Conservation (phyloP, 2,797 vertebrate genomes). For the Meda fulgida region DNA sequence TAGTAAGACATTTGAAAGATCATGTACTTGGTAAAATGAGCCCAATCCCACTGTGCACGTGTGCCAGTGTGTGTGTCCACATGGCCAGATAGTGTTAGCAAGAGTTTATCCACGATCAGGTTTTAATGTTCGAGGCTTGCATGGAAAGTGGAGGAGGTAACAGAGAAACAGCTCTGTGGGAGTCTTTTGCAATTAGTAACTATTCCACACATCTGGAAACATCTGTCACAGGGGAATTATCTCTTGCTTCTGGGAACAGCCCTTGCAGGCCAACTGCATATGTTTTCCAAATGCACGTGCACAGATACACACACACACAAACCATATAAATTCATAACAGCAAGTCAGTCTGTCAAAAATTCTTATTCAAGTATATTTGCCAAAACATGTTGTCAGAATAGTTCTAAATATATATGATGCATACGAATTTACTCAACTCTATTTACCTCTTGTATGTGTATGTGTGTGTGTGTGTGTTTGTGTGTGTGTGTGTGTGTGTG, state of each 20-base stretch:
- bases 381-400: background rate
- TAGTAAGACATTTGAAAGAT: slow-evolving; percentile 3
- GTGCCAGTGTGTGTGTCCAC: slow-evolving; percentile 14
- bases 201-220: slow-evolving; percentile 65
- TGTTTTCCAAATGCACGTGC: slow-evolving; percentile 54
- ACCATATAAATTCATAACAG: slow-evolving; percentile 31
- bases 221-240: slow-evolving; percentile 58
- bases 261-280: slow-evolving; percentile 50
- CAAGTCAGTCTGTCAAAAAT: slow-evolving; percentile 12
- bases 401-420: slow-evolving; percentile 5
- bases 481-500: no score
- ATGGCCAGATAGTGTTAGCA: slow-evolving; percentile 5
- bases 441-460: background rate
- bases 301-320: slow-evolving; percentile 22
- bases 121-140: slow-evolving; percentile 6
- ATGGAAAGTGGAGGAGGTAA: slow-evolving; percentile 36
- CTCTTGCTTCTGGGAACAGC: slow-evolving; percentile 57
- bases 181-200: slow-evolving; percentile 63
- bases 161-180: slow-evolving; percentile 55
- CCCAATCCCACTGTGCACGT: background rate
- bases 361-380: background rate
- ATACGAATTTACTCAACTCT: background rate
- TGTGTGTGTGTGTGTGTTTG: no score
- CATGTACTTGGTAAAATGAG: slow-evolving; percentile 33
- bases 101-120: slow-evolving; percentile 18